Evolutionary conservation across 53 echinoderm and acorn worm species (phyloP).

Genomic region (Paracentrotus lividus): DNA sequence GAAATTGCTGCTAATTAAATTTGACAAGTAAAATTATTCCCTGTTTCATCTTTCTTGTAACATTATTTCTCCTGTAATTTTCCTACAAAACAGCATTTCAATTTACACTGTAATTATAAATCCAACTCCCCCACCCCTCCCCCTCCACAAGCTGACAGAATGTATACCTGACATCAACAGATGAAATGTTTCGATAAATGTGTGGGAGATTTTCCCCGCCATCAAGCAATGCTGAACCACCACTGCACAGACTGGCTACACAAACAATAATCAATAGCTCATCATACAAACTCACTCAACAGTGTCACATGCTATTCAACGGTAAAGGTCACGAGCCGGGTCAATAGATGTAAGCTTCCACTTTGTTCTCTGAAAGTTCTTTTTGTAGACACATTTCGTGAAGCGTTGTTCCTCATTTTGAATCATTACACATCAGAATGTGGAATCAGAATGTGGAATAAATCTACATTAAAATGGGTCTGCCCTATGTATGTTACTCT

Average conservation of each 20-base stretch:
- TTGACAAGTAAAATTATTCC: too few species aligned
- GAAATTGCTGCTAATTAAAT: too few species aligned
- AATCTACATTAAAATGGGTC: too few species aligned
- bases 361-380: background rate
- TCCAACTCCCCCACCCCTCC: background rate
- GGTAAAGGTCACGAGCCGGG: background rate
- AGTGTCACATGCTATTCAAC: slow-evolving; percentile 2
- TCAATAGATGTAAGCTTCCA: background rate
- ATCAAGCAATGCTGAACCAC: background rate
- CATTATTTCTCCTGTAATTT: too few species aligned
- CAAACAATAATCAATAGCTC: slow-evolving; percentile 22
- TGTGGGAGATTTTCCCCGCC: slow-evolving; percentile 16
- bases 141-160: background rate
- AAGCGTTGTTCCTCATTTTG: background rate
- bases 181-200: background rate
- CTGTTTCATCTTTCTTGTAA: too few species aligned
- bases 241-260: background rate
- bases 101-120: too few species aligned
- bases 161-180: background rate
- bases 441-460: background rate
- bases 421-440: background rate
- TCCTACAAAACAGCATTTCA: too few species aligned
- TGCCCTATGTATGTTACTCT: too few species aligned
- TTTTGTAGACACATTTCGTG: background rate
- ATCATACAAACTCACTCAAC: slow-evolving; percentile 19